Base-by-base conservation (phyloP, 1,140 invertebrate species). In the Aphis gossypii region DNA sequence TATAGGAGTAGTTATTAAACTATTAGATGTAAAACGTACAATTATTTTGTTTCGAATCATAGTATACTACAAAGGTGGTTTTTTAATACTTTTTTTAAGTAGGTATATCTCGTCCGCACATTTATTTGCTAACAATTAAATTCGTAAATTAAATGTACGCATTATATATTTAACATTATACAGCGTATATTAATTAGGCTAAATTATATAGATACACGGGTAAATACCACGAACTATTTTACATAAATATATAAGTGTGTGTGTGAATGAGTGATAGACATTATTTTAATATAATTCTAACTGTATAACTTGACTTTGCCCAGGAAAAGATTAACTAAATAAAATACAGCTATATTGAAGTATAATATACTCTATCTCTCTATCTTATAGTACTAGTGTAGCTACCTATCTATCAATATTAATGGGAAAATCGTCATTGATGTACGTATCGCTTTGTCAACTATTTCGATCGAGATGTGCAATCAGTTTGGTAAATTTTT, bases 51-150 rank as follows among this genome's bases (percentile, higher is more conserved):
- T 90, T 48, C 44, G 20, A 92, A 83, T 25, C 25, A 4, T 30
- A 35, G 30, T 76, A 76, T 76, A 76, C 30, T 44, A 89, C 46
- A 51, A 89, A 89, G 48, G 87, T 51, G 60, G n/a, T 76, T n/a
- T 68, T 68, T 68, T n/a, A 76, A n/a, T 54, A 4, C 38, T 89
- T 89, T 84, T 84, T 84, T 11, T n/a, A 68, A 68, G 4, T 68
- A 68, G 11, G 38, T 46, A 11, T 41, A 84, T 84, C 41, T 86
- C 44, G 84, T 86, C 25, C 41, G 84, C 21, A 21, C 51, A 35
- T 44, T 68, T 88, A 51, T 44, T 68, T 41, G 35, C 89, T n/a
- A 14, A 68, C 41, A 68, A 90, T 90, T 90, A 90, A 90, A 90
- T 90, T 68, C 56, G 25, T 68, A 5, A 35, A n/a, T 48, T 87